Percentiles rank a stretch among this genome's conserved stretches.
Evolutionary conservation across 2,888 invertebrate genomes (phyloP).

Genomic region (Junonia oenone): DNA sequence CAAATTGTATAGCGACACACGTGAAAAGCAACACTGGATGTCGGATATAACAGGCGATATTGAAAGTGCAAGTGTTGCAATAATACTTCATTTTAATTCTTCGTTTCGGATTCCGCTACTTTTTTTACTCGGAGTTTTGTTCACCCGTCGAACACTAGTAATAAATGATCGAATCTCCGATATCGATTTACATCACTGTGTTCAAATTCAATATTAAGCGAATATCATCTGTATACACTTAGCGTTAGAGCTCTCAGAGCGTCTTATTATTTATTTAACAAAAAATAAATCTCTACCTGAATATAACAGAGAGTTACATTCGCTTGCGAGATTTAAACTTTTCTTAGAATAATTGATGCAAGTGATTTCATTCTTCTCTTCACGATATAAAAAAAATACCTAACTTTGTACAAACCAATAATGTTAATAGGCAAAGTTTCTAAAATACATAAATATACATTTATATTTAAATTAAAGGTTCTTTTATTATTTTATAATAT

Average conservation of each 20-base stretch:
- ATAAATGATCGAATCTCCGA: conserved; percentile 75
- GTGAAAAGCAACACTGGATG: conserved; percentile 8
- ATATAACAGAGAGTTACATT: conserved; percentile 41
- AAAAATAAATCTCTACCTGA: conserved; percentile 50
- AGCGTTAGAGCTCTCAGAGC: conserved; percentile 11
- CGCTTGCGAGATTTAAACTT: conserved; percentile 8
- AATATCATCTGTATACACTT: conserved; percentile 26
- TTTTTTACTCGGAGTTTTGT: conserved; percentile 62
- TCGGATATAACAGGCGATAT: conserved; percentile 31
- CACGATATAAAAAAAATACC: background rate
- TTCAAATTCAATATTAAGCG: conserved; percentile 35
- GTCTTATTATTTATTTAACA: conserved; percentile 9
- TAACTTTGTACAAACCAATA: background rate
- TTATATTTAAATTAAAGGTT: conserved; percentile 1
- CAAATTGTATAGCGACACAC: conserved; percentile 7
- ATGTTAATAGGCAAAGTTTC: background rate
- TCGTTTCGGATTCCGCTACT: conserved; percentile 58
- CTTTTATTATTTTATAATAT: background rate
- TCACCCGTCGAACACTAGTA: conserved; percentile 68
- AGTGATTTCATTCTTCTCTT: conserved; percentile 9
- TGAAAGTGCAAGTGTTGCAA: conserved; percentile 79
- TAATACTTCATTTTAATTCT: conserved; percentile 72
- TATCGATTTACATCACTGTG: conserved; percentile 58
- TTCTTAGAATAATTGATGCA: conserved; percentile 16
- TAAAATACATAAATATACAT: conserved; percentile 1